phyloP scores from a whole-genome alignment of 2,888 invertebrate genomes.

The Folsomia manolachei region DNA sequence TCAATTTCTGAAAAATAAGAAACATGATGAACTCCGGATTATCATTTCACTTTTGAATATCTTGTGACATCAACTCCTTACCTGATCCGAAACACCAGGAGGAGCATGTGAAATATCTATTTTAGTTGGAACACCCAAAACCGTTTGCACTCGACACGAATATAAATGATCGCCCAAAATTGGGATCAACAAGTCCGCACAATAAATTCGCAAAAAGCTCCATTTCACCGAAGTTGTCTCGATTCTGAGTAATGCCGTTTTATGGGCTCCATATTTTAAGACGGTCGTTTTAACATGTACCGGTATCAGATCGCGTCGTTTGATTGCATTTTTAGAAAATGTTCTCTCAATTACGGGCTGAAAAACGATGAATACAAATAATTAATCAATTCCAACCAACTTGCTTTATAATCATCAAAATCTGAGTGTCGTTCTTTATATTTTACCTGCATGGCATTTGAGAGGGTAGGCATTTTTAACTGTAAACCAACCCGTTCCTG shows the following conservation, averaged over 20 bases:
- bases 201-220: constrained; percentile 54
- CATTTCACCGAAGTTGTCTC: constrained; percentile 51
- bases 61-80: too few relatives aligned
- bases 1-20: constrained; percentile 28
- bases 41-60: background rate
- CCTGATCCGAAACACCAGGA: constrained; percentile 48
- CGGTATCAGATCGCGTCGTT: constrained; percentile 23
- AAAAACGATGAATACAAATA: background rate
- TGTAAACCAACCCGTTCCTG: constrained; percentile 26
- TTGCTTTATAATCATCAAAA: background rate
- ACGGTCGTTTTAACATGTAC: constrained; percentile 17
- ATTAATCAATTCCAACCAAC: background rate
- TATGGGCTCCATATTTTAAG: background rate
- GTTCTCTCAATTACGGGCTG: constrained; percentile 36
- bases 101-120: constrained; percentile 52
- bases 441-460: constrained; percentile 22
- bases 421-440: too few relatives aligned
- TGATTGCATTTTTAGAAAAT: constrained; percentile 28
- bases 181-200: constrained; percentile 54
- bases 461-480: constrained; percentile 14
- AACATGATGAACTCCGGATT: background rate
- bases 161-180: constrained; percentile 55
- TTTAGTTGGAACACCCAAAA: constrained; percentile 52
- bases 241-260: constrained; percentile 52
- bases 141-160: constrained; percentile 53